These are phyloP conservation scores for Agraylea sexmaculata DNA, from an alignment of 1,140 invertebrate species.

Conservation along the genomic window DNA sequence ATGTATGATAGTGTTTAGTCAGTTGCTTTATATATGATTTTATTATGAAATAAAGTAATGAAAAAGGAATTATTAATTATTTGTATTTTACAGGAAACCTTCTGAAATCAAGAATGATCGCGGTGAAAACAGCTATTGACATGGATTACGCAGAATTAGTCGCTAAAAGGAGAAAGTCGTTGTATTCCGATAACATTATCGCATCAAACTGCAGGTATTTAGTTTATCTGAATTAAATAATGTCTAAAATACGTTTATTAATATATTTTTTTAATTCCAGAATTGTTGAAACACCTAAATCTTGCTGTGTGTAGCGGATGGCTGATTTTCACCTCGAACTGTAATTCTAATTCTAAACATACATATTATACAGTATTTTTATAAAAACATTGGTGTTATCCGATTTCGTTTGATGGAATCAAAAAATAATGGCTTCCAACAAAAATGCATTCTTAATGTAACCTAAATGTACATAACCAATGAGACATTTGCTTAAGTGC, in stretches of 20 bases:
- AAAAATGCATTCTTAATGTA: too few species aligned
- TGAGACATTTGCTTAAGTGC: too few species aligned
- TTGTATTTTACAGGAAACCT: slow-evolving; percentile 13
- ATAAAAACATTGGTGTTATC: slow-evolving; percentile 12
- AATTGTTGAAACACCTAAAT: slow-evolving; percentile 14
- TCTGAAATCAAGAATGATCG: slow-evolving; percentile 7
- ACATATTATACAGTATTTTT: slow-evolving; percentile 9
- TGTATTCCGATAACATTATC: slow-evolving; percentile 14
- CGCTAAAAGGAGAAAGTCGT: slow-evolving; percentile 8
- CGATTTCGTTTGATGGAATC: neutral
- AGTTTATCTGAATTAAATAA: neutral
- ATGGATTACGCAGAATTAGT: slow-evolving; percentile 9
- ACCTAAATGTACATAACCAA: too few species aligned
- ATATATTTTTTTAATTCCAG: slow-evolving; percentile 17
- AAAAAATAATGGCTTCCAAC: neutral
- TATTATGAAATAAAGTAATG: too few species aligned
- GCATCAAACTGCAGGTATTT: slow-evolving; percentile 20
- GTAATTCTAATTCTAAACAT: slow-evolving; percentile 2
- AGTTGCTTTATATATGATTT: too few species aligned
- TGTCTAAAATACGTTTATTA: neutral
- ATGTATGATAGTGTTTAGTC: too few species aligned
- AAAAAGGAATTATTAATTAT: neutral
- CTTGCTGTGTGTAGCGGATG: slow-evolving; percentile 11
- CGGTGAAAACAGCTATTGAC: slow-evolving; percentile 8
- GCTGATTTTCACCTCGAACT: neutral